phyloP scores from a whole-genome alignment of 1,140 invertebrate species.

The Capitella teleta region DNA sequence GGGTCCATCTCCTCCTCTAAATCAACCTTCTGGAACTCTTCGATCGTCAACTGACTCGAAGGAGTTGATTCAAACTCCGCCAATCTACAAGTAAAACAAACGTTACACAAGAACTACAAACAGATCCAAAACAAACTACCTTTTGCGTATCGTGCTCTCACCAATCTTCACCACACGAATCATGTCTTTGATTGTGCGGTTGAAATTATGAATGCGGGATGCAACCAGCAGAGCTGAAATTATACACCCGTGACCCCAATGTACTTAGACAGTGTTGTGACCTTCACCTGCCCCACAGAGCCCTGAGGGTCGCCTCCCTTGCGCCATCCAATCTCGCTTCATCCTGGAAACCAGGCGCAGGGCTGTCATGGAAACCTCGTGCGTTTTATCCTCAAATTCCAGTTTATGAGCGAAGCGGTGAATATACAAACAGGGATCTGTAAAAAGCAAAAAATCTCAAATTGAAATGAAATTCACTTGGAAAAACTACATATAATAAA shows the following conservation, averaged over 20 bases:
- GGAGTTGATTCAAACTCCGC: constrained; percentile 93
- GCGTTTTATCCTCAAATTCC: constrained; percentile 80
- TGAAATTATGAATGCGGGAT: constrained; percentile 82
- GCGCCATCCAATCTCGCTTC: constrained; percentile 96
- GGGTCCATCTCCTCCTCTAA: constrained; percentile 94
- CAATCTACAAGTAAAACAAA: no score
- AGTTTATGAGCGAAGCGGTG: constrained; percentile 86
- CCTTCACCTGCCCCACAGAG: constrained; percentile 80
- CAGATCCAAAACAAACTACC: no score
- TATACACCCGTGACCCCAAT: not conserved
- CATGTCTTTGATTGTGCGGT: constrained; percentile 73
- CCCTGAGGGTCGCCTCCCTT: constrained; percentile 86
- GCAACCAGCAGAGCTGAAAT: constrained; percentile 80
- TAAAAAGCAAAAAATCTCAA: no score
- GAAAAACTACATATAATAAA: no score
- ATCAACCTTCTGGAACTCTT: constrained; percentile 95
- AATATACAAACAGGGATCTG: constrained; percentile 88
- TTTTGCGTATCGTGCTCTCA: constrained; percentile 81
- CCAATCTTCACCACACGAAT: constrained; percentile 93
- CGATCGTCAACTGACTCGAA: constrained; percentile 74
- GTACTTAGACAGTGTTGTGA: not conserved
- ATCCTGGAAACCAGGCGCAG: constrained; percentile 86
- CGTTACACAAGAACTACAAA: no score
- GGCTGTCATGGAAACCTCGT: constrained; percentile 91
- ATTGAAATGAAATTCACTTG: no score